A percentile compares a stretch with the other conserved stretches of the same genome.
These are phyloP conservation scores for Dryobates pubescens DNA, from an alignment of 2,797 vertebrate genomes.

Conservation along the genomic window DNA sequence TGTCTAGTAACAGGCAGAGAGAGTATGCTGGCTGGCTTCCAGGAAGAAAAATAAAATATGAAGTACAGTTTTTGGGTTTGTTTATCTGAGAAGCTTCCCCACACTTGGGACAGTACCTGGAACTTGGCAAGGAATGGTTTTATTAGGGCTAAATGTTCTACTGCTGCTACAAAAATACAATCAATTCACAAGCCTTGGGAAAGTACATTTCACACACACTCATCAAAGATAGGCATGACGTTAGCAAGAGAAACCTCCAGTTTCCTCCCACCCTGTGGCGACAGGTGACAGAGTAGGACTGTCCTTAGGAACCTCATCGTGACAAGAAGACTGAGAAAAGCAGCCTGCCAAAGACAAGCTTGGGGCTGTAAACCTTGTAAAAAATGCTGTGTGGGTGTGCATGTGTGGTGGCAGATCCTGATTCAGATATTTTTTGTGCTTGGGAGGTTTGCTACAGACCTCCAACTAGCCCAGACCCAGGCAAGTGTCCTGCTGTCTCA, in stretches of 20 bases:
- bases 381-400: background rate
- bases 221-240: background rate
- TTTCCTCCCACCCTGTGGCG: background rate
- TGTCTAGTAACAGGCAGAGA: background rate
- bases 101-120: background rate
- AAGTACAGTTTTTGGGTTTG: background rate
- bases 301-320: background rate
- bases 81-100: background rate
- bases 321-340: background rate
- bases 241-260: background rate
- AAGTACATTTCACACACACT: background rate
- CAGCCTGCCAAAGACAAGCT: fast-evolving
- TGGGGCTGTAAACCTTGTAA: background rate
- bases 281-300: background rate
- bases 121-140: background rate
- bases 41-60: background rate
- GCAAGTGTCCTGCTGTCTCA: background rate
- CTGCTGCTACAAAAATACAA: background rate
- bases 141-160: background rate
- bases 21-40: background rate
- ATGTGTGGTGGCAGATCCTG: background rate
- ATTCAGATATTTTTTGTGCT: background rate
- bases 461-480: background rate
- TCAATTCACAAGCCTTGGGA: background rate
- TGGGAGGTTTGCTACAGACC: background rate